Conservation (phyloP, 2,797 vertebrate species). For the Chanos chanos region DNA sequence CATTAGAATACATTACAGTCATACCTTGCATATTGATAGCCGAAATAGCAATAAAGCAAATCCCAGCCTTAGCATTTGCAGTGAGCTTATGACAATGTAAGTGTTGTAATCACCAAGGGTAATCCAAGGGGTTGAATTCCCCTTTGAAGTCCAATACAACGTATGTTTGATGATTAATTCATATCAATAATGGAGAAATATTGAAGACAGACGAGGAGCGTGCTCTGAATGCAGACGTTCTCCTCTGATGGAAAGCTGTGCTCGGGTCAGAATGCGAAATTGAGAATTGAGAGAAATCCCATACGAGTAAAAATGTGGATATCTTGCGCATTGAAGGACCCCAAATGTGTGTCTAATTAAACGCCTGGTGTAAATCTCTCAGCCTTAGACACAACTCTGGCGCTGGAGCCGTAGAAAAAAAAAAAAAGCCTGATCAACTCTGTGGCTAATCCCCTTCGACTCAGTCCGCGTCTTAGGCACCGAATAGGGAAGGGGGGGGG, state of each 20-base stretch:
- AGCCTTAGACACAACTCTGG: slow-evolving; percentile 51
- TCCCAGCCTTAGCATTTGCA: too few species aligned
- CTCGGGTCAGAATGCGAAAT: slow-evolving; percentile 39
- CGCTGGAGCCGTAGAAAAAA: slow-evolving; percentile 45
- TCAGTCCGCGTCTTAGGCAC: slow-evolving; percentile 52
- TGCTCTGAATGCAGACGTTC: slow-evolving; percentile 30
- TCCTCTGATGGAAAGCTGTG: slow-evolving; percentile 17
- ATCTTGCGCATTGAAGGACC: slow-evolving; percentile 39
- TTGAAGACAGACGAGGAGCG: slow-evolving; percentile 5
- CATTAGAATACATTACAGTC: slow-evolving; percentile 44
- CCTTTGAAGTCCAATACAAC: slow-evolving; percentile 17
- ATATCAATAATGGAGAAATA: slow-evolving; percentile 42
- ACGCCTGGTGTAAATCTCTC: slow-evolving; percentile 59
- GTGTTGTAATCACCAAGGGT: slow-evolving; percentile 19
- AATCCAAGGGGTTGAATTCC: slow-evolving; percentile 22
- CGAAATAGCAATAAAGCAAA: slow-evolving; percentile 47
- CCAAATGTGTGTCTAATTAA: slow-evolving; percentile 56
- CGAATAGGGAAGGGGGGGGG: slow-evolving; percentile 34
- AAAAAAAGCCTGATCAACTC: slow-evolving; percentile 67
- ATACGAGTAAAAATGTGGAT: slow-evolving; percentile 48
- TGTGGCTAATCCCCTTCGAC: slow-evolving; percentile 63
- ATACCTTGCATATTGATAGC: slow-evolving; percentile 45
- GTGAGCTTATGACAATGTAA: slow-evolving; percentile 27
- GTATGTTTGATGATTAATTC: slow-evolving; percentile 46
- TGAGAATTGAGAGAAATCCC: slow-evolving; percentile 17